These are phyloP conservation scores for Tragelaphus eurycerus DNA, from an alignment of 2,797 vertebrate species.

Conservation along the genomic window DNA sequence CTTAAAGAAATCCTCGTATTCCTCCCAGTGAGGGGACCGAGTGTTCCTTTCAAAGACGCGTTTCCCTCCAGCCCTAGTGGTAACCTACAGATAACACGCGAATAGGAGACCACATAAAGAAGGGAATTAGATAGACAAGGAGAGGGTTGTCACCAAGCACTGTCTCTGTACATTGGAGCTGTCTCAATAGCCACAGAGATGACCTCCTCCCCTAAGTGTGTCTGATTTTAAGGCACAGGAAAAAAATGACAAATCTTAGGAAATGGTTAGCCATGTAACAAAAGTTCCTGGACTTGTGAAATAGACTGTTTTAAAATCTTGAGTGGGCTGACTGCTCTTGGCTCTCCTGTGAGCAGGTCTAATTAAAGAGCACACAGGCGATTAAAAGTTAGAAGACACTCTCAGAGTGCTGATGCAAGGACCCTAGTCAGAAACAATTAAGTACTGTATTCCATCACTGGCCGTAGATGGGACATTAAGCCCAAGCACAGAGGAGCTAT, in stretches of 20 bases:
- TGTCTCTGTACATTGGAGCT: neutral
- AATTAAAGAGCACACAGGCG: neutral
- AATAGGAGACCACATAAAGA: neutral
- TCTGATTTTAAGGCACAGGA: neutral
- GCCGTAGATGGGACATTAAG: slow-evolving; percentile 66
- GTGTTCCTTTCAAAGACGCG: neutral
- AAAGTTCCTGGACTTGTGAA: slow-evolving; percentile 74
- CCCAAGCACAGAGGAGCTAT: slow-evolving; percentile 51
- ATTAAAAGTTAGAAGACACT: slow-evolving; percentile 62
- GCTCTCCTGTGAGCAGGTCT: neutral
- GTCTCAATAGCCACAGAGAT: neutral
- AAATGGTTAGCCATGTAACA: neutral
- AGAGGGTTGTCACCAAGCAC: neutral
- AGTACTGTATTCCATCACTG: slow-evolving; percentile 42
- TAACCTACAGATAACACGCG: neutral
- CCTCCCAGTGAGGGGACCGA: neutral
- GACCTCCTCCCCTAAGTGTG: neutral
- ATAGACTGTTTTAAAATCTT: neutral
- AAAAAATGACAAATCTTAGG: neutral
- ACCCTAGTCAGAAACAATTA: slow-evolving; percentile 53
- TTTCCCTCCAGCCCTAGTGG: neutral
- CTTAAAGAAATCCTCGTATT: slow-evolving; percentile 32
- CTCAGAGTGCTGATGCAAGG: slow-evolving; percentile 18
- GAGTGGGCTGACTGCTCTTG: neutral
- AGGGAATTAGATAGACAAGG: neutral